Evolutionary conservation across 1,140 invertebrate genomes (phyloP).

Genomic region (Dendrolimus punctatus): DNA sequence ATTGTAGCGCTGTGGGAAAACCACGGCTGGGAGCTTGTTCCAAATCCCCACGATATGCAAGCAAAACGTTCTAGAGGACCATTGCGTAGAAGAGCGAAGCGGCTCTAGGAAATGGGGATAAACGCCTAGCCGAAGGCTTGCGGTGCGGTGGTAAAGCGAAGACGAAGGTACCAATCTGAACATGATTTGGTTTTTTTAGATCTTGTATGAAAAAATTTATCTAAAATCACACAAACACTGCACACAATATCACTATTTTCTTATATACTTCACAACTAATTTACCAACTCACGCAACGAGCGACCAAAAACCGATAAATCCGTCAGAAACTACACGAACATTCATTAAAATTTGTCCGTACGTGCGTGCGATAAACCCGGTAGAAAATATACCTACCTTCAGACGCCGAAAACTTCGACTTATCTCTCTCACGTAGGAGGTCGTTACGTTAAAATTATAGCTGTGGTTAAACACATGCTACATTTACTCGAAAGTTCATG

Average conservation of each 20-base stretch:
- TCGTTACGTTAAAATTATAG: conserved; percentile 63
- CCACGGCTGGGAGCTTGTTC: no score
- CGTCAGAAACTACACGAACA: conserved; percentile 30
- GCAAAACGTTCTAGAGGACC: no score
- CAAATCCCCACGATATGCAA: no score
- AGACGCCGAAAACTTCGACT: conserved; percentile 54
- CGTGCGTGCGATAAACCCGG: conserved; percentile 61
- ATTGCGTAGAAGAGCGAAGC: no score
- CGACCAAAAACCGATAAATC: conserved; percentile 26
- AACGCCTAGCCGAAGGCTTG: no score
- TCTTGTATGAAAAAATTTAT: neutral
- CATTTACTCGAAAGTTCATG: conserved; percentile 65
- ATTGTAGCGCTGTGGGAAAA: no score
- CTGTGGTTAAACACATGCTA: conserved; percentile 67
- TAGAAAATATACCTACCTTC: conserved; percentile 30
- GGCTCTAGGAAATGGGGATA: no score
- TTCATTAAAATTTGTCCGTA: conserved; percentile 61
- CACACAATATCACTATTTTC: conserved; percentile 13
- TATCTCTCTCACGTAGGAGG: conserved; percentile 64
- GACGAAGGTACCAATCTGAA: no score
- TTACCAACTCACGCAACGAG: conserved; percentile 21
- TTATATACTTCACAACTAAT: conserved; percentile 15
- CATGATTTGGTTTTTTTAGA: neutral
- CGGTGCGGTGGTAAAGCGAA: no score
- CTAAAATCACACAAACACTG: conserved; percentile 8